Evolutionary conservation across 2,113 vertebrate species (phyloP).

Genomic region (Psittacus erithacus): DNA sequence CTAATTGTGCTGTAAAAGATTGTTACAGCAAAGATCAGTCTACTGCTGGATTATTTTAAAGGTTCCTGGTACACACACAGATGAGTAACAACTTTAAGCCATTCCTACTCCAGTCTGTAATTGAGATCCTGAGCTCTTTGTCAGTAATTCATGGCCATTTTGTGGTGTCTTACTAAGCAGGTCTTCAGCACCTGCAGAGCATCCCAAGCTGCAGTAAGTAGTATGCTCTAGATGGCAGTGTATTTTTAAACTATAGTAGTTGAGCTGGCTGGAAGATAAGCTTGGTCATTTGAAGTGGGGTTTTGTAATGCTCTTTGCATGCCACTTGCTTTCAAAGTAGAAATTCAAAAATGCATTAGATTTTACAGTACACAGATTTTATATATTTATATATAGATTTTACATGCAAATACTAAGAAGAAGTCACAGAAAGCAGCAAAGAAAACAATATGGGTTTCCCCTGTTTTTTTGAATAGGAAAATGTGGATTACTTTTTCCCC

Average conservation of each 20-base stretch:
- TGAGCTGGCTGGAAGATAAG: neutral
- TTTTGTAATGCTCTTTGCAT: neutral
- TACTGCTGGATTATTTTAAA: neutral
- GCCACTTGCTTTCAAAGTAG: neutral
- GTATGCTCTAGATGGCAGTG: constrained; percentile 39
- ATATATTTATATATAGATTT: neutral
- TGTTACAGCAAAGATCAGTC: neutral
- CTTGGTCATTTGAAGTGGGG: neutral
- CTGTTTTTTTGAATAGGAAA: neutral
- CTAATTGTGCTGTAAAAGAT: neutral
- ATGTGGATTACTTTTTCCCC: neutral
- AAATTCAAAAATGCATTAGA: neutral
- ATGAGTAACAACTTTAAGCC: neutral
- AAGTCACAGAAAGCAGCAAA: neutral
- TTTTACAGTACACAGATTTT: neutral
- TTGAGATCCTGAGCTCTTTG: neutral
- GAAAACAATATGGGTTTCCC: neutral
- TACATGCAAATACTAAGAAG: neutral
- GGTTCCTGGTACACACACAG: accelerated
- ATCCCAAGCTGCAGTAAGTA: neutral
- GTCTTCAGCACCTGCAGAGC: neutral
- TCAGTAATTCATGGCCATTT: neutral
- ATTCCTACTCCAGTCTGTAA: neutral
- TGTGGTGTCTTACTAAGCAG: neutral
- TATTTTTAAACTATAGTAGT: constrained; percentile 15